These are phyloP conservation scores for Mystacides longicornis DNA, from an alignment of 2,888 invertebrate genomes.

Conservation along the genomic window DNA sequence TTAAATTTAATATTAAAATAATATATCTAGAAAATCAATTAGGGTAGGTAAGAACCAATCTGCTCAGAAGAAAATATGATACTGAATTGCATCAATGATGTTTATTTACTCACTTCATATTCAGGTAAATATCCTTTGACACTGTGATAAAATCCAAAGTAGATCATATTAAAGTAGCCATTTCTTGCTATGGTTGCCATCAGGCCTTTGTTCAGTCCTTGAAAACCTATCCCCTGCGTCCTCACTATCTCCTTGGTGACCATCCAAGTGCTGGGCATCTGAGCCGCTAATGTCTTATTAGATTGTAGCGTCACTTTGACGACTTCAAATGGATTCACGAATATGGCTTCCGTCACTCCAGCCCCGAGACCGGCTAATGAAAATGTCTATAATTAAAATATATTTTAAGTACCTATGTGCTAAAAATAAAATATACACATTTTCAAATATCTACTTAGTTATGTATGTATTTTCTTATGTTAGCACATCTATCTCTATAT, in stretches of 20 bases:
- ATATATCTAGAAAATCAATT: too few species aligned
- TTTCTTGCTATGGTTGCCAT: constrained; percentile 85
- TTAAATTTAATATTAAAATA: too few species aligned
- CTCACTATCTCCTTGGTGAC: constrained; percentile 74
- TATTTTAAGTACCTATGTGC: neutral
- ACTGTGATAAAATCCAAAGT: constrained; percentile 93
- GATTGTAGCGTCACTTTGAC: constrained; percentile 88
- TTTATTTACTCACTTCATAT: constrained; percentile 46
- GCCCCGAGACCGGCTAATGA: constrained; percentile 82
- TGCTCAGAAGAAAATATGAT: too few species aligned
- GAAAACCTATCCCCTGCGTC: constrained; percentile 67
- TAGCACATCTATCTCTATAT: too few species aligned
- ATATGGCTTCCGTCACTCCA: constrained; percentile 84
- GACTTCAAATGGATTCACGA: constrained; percentile 93
- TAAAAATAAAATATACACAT: too few species aligned
- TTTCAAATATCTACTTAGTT: too few species aligned
- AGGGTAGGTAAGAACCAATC: too few species aligned
- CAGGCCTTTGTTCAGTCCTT: constrained; percentile 80
- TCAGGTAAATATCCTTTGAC: constrained; percentile 69
- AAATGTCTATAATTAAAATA: constrained; percentile 60
- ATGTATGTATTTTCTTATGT: too few species aligned
- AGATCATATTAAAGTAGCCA: constrained; percentile 87
- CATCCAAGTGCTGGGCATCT: constrained; percentile 67
- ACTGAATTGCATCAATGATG: too few species aligned
- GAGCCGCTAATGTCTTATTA: constrained; percentile 55